Base-by-base conservation (phyloP, 1,140 invertebrate genomes). In the Camponotus pennsylvanicus region DNA sequence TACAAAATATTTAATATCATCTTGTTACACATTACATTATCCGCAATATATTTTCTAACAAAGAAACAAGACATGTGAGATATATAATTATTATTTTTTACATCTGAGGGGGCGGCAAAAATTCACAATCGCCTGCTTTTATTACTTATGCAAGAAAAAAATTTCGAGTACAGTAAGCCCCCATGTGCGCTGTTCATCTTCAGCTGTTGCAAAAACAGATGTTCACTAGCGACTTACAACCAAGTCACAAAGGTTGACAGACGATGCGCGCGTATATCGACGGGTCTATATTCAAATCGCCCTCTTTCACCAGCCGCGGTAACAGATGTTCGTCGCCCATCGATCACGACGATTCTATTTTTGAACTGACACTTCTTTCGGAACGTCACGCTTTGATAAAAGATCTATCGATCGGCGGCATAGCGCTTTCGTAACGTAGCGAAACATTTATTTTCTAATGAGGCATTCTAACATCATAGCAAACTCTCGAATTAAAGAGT, bases 361-460 rank as follows among this genome's bases (percentile, higher is more conserved):
- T 83, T 55, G 11, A 21, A 27, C n/a, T 70, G 77, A 45, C 40
- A 27, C 34, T 83, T 37, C 69, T 83, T 83, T 75, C 40, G 69
- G 55, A 57, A 45, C 45, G 55, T 52, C 64, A 34, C 64, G n/a
- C 3, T 34, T 18, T 32, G 69, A 83, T 75, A 61, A 45, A 75
- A 82, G 52, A 73, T 82, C 49, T 21, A 80, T 73, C 69, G 69
- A 61, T 52, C 42, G 37, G 32, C n/a, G 40, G 18, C 21, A 8
- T 61, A 15, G 18, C 42, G 69, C 79, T 42, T 73, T 45, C 52
- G 42, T 73, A 80, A 63, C 78, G 79, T 73, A 45, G 27, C 79
- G 69, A 83, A 75, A 75, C 37, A 75, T 63, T 73, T 75, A 83
- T 32, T 83, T 57, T 78, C 21, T 78, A 86, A 87, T 78, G 73